Base-by-base conservation (phyloP, 2,113 vertebrate species). In the Gallinago jamesoni region DNA sequence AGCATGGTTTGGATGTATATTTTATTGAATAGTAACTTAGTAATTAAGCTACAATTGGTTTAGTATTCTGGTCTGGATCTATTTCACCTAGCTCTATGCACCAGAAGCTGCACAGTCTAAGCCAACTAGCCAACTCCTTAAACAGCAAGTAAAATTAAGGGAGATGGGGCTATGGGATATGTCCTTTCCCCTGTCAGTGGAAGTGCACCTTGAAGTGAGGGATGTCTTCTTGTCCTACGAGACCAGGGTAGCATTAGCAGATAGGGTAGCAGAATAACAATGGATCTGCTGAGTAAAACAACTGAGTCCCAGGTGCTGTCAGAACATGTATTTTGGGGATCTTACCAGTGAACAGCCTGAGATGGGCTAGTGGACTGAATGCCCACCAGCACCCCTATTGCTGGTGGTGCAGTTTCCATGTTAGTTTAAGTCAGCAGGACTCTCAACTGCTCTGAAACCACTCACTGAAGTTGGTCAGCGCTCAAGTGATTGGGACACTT, bases 231-330 rank as follows among this genome's bases (percentile, higher is more conserved):
- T 5, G 20, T 48, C 12, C 6, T 11, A 31, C 18, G 25, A 56
- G 33, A 56, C 18, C 4, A 66, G 14, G 14, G 16, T 17, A 69
- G 30, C 0, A 0, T 52, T 27, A 57, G 6, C 16, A 68, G 18
- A 5, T 45, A 57, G 2, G 4, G 15, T 57, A 43, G 45, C 15
- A 78, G 12, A 62, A 77, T 6, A 67, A 14, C 21, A 66, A 33
- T 18, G 11, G 23, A 35, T 43, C 18, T 84, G 21, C 35, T 31
- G 39, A 23, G 19, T 60, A 19, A 48, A 89, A 35, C 9, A 28
- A 37, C 9, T 45, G 23, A 59, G 5, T 12, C 53, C 4, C 50
- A 74, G 20, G 33, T 41, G 14, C 14, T 16, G 25, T 56, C 21
- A 50, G 17, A n/a, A 25, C 4, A 10, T 0, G 0, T 23, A 5